Conservation (phyloP, 1,140 invertebrate genomes). For the Daktulosphaira vitifoliae region DNA sequence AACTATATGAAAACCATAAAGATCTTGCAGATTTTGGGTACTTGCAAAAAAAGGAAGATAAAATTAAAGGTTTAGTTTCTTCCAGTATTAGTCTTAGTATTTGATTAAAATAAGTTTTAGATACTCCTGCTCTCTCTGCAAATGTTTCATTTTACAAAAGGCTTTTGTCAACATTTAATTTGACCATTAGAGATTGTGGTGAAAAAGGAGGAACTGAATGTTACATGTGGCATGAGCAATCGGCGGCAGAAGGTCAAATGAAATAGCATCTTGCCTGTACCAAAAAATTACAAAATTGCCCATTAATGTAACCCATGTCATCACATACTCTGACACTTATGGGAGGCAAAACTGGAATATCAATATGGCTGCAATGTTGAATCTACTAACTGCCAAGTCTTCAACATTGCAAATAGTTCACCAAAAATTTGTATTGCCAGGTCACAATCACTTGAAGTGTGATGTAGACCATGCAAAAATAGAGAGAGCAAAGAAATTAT, state of each 20-base stretch:
- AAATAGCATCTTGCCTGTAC: conserved; percentile 15
- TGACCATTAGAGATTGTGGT: conserved; percentile 18
- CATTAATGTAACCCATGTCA: conserved; percentile 5
- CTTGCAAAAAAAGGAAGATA: not conserved
- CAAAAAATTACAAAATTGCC: conserved; percentile 14
- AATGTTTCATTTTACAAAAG: conserved; percentile 34
- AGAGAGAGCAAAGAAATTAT: conserved; percentile 9
- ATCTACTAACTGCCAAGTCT: not conserved
- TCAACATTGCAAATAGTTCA: conserved; percentile 4
- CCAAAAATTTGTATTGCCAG: conserved; percentile 26
- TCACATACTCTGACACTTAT: conserved; percentile 32
- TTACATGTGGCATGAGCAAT: conserved; percentile 41
- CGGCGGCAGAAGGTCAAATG: conserved; percentile 14
- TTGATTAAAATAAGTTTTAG: conserved; percentile 35
- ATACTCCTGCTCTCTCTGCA: conserved; percentile 17
- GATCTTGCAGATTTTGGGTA: not conserved
- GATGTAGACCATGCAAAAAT: conserved; percentile 21
- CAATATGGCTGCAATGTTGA: conserved; percentile 25
- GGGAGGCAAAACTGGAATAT: conserved; percentile 33
- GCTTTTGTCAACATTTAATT: conserved; percentile 30
- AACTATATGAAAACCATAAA: not conserved
- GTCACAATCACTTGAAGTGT: conserved; percentile 21
- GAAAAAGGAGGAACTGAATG: conserved; percentile 35
- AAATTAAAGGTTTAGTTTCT: not conserved
- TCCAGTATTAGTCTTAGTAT: conserved; percentile 2